Evolutionary conservation across 2,113 vertebrate genomes (phyloP), one percentile per base, ranked within the genome.

Genomic region (Prunella fulvescens): DNA sequence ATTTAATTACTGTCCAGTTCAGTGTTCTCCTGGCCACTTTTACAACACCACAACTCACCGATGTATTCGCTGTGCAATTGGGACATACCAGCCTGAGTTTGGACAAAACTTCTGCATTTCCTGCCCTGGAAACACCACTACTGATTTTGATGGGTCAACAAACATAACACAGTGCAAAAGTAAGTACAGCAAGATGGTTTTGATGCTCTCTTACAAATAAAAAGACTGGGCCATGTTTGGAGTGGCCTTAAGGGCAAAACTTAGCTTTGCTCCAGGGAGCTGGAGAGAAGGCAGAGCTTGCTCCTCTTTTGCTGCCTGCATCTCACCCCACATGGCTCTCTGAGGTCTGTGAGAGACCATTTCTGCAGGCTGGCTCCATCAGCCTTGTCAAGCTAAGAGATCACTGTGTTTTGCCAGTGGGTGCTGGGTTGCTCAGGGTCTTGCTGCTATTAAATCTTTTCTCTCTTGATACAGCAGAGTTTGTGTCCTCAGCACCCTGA

Each of bases 81-180:
- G 98, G 67, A 99, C 98, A 1, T 99, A 98, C 86, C 99, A 99
- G 86, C 98, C 98, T 35, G 99, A 99, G 89, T 99, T 99, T 96
- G 99, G 99, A 17, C 99, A 99, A 96, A 99, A 99, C 95, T 98
- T 98, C 94, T 99, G 99, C 62, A 95, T 98, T 86, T 96, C 98
- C 69, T 99, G 99, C 72, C 99, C 99, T 61, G 99, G 99, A 95
- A 99, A 99, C 92, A 99, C 99, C 79, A 99, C 98, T 48, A 99
- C 99, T 3, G 99, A 99, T 96, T 99, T 99, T 93, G 99, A 99
- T 87, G 99, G 99, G 45, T 99, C 99, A 62, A 99, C 99, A 74
- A 99, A 99, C 93, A 93, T 99, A 94, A 99, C 98, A 51, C 99
- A 99, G 60, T 99, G 99, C 97, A 99, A 99, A 99, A 99, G 99